Base-by-base conservation (phyloP, 2,113 vertebrate species). In the Pleuronectes platessa region DNA sequence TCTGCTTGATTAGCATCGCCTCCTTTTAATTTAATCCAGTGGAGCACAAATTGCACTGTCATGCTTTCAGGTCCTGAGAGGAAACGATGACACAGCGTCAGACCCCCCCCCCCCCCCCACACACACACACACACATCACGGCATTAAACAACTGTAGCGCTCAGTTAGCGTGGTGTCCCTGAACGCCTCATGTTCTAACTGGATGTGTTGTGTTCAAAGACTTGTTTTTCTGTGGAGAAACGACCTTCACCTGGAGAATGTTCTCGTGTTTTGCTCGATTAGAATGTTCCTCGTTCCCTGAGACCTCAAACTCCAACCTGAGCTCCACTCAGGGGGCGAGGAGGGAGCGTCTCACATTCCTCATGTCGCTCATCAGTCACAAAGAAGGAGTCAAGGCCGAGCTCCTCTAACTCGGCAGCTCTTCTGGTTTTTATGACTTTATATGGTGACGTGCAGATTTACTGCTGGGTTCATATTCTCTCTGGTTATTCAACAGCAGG, bases 1-100 rank as follows among this genome's bases (percentile, higher is more conserved):
- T 85, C 70, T 59, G 13, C 76, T 27, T 76, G 74, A 85, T 89
- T 85, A 66, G 61, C 73, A 67, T 74, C 61, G 72, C 37, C 63
- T 65, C 40, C 21, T 17, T 26, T 59, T 80, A 82, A 80, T n/a
- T 78, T 17, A 83, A 88, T 71, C 61, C 62, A 59, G 40, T 3
- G 11, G 40, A 40, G 37, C 37, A 42, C 40, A 42, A 42, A 13
- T 3, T 42, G 40, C 40, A 12, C 10, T 18, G 54, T 78, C 71
- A 51, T 55, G 76, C 59, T 55, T 61, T 76, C 18, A 74, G 26
- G n/a, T 51, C 53, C 49, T 49, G 11, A 24, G 14, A 24, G 37
- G 11, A 62, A 69, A 69, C 37, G 5, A n/a, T 61, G 26, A 20
- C 12, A 5, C 15, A 5, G 21, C 15, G 12, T 53, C 2, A 75